These are phyloP conservation scores for Neogobius melanostomus DNA, from an alignment of 2,113 vertebrate species.

Conservation along the genomic window DNA sequence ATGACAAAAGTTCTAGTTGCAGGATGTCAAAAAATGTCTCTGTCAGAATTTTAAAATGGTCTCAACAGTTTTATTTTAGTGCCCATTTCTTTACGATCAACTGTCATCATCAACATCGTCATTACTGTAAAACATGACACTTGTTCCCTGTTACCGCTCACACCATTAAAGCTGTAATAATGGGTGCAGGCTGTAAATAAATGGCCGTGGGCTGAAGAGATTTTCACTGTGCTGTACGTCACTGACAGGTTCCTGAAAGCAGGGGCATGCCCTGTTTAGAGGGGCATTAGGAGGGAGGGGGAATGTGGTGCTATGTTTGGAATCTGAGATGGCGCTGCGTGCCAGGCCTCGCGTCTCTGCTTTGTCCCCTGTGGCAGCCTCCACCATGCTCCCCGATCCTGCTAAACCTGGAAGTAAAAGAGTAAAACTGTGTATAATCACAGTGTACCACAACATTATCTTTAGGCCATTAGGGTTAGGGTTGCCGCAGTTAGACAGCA, in stretches of 20 bases:
- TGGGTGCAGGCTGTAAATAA: not conserved
- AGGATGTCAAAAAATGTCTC: not conserved
- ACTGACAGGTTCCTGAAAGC: constrained; percentile 46
- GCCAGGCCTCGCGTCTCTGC: constrained; percentile 67
- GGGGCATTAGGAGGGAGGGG: constrained; percentile 44
- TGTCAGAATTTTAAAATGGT: not conserved
- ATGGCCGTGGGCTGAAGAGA: constrained; percentile 17
- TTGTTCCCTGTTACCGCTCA: not conserved
- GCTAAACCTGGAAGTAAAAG: not conserved
- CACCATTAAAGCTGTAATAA: constrained; percentile 3
- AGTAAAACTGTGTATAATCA: not conserved
- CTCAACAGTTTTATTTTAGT: not conserved
- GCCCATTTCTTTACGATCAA: not conserved
- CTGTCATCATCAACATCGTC: not conserved
- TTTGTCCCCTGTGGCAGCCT: constrained; percentile 22
- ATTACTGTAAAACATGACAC: constrained; percentile 1
- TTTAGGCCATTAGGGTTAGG: not conserved
- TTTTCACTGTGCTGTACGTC: constrained; percentile 35
- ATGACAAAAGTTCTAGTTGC: too few relatives aligned
- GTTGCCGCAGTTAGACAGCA: not conserved
- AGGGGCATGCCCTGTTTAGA: constrained; percentile 37
- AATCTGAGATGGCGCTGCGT: constrained; percentile 61
- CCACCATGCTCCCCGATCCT: constrained; percentile 13
- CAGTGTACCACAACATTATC: not conserved
- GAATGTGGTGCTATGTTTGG: constrained; percentile 74